A percentile compares a stretch with the other conserved stretches of the same genome.
Evolutionary conservation across 1,140 invertebrate species (phyloP).

Genomic region (Dermatophagoides farinae): DNA sequence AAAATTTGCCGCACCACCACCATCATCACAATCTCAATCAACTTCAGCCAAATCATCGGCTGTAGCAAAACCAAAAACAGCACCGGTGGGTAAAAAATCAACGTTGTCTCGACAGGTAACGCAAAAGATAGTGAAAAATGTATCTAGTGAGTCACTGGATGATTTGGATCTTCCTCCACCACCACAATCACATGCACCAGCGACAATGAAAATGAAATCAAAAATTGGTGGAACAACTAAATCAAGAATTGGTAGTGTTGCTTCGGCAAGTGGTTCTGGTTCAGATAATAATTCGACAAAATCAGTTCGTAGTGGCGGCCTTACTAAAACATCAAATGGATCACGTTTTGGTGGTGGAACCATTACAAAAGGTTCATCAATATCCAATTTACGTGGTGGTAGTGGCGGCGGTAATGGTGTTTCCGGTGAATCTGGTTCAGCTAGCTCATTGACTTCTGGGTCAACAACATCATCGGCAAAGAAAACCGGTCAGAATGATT

Average conservation of each 20-base stretch:
- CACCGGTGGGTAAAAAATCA: neutral
- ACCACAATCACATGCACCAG: neutral
- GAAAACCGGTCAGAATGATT: neutral
- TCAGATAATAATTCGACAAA: neutral
- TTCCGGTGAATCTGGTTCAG: neutral
- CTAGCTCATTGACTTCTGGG: neutral
- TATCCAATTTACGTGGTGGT: no score
- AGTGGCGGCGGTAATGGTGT: neutral
- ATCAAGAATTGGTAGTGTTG: neutral
- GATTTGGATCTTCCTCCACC: neutral
- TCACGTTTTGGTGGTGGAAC: no score
- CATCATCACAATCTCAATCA: constrained; percentile 14
- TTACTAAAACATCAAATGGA: no score
- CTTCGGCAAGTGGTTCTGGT: neutral
- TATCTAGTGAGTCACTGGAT: constrained; percentile 1
- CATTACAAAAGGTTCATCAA: no score
- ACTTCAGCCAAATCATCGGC: constrained; percentile 10
- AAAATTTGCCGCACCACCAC: constrained; percentile 12
- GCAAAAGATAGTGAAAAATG: neutral
- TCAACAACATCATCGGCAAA: neutral
- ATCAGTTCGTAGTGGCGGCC: no score
- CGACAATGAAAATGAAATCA: neutral
- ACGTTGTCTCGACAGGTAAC: neutral
- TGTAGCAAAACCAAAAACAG: neutral
- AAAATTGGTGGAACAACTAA: neutral